Percentiles rank a stretch among this genome's conserved stretches.
Conservation (phyloP, 1,140 invertebrate genomes). For the Berghia stephanieae region DNA sequence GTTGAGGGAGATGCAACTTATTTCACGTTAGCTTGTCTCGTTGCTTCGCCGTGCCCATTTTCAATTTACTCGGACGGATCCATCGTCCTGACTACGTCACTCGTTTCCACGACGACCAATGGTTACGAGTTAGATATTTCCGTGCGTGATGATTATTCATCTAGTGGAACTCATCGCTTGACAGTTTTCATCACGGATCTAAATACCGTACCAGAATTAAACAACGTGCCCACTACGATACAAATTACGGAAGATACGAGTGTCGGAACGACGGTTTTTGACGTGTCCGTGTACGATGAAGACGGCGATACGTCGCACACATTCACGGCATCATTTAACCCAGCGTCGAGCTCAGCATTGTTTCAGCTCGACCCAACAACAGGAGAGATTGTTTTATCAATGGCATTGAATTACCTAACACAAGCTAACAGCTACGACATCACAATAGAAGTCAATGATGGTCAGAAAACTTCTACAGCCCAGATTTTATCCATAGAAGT, state of each 20-base stretch:
- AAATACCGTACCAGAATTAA: conserved; percentile 21
- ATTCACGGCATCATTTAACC: conserved; percentile 19
- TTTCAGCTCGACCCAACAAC: too few species aligned
- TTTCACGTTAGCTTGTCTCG: conserved; percentile 6
- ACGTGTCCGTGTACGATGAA: conserved; percentile 17
- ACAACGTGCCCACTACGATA: conserved; percentile 32
- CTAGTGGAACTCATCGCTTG: background rate
- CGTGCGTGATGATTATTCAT: background rate
- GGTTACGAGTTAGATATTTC: conserved; percentile 11
- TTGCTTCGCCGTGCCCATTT: conserved; percentile 10
- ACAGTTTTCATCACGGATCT: conserved; percentile 25
- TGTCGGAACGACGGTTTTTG: conserved; percentile 18
- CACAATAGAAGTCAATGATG: background rate
- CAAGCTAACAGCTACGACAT: background rate
- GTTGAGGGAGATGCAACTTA: background rate
- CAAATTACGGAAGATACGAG: conserved; percentile 30
- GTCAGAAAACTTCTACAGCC: background rate
- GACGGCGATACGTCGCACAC: conserved; percentile 24
- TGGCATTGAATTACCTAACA: too few species aligned
- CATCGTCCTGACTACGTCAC: background rate
- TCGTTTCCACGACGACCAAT: background rate
- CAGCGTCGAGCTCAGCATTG: conserved; percentile 2
- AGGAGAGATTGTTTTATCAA: too few species aligned
- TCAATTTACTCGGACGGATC: conserved; percentile 17
- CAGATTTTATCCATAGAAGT: background rate